Evolutionary conservation across 2,797 vertebrate genomes (phyloP).

Genomic region (Enteromius paludinosus): DNA sequence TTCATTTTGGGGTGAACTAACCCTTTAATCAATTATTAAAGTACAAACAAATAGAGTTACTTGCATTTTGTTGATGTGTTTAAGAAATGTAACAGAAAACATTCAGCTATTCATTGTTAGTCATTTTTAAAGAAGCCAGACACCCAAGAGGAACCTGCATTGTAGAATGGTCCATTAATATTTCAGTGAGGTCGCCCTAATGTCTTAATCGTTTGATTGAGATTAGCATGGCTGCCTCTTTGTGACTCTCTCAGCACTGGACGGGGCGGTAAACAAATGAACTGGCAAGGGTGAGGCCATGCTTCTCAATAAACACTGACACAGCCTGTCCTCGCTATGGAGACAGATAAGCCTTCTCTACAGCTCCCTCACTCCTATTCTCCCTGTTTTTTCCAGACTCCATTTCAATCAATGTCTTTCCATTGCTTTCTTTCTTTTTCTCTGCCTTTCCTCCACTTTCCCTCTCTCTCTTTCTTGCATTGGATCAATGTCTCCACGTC

Average conservation of each 20-base stretch:
- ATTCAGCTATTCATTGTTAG: neutral
- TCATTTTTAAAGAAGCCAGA: neutral
- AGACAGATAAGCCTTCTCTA: constrained; percentile 72
- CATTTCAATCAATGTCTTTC: constrained; percentile 40
- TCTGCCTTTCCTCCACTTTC: constrained; percentile 20
- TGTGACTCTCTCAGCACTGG: constrained; percentile 58
- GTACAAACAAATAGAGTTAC: neutral
- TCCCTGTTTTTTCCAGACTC: constrained; percentile 29
- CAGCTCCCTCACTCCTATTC: constrained; percentile 32
- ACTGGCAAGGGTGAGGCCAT: constrained; percentile 68
- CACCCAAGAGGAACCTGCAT: neutral
- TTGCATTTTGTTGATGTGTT: neutral
- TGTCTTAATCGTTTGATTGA: constrained; percentile 67
- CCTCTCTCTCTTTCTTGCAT: constrained; percentile 51
- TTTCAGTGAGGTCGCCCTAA: constrained; percentile 47
- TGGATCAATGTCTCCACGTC: constrained; percentile 71
- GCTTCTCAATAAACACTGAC: constrained; percentile 77
- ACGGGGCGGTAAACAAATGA: constrained; percentile 75
- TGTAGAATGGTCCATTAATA: constrained; percentile 27
- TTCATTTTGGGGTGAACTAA: no score
- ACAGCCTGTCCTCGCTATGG: constrained; percentile 72
- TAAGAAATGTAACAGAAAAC: neutral
- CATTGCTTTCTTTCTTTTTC: constrained; percentile 19
- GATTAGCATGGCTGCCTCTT: constrained; percentile 58
- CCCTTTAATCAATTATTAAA: neutral